These are phyloP conservation scores for Drosophila paracracens DNA, from an alignment of 2,888 invertebrate genomes.

Conservation along the genomic window DNA sequence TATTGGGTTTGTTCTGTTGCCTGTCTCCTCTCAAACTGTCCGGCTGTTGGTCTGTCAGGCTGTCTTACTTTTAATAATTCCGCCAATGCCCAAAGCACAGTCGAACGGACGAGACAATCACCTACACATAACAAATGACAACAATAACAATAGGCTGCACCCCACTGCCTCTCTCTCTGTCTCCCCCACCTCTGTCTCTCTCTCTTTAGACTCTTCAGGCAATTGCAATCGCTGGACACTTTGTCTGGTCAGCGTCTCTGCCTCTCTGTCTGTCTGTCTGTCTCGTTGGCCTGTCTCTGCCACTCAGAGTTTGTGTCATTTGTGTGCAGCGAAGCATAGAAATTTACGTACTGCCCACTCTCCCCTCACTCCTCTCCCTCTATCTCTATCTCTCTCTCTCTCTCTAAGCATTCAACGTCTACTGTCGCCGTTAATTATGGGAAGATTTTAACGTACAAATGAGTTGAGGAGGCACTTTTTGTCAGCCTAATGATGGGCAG, in stretches of 20 bases:
- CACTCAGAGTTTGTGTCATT: slow-evolving; percentile 58
- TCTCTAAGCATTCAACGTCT: slow-evolving; percentile 37
- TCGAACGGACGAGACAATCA: slow-evolving; percentile 45
- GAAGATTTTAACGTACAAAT: slow-evolving; percentile 77
- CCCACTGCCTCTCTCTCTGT: not conserved
- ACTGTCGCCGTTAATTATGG: slow-evolving; percentile 72
- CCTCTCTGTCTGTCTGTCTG: slow-evolving; percentile 2
- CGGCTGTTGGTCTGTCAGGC: slow-evolving; percentile 10
- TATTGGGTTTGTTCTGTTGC: slow-evolving; percentile 38
- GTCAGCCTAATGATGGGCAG: slow-evolving; percentile 76
- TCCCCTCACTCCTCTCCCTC: slow-evolving; percentile 19
- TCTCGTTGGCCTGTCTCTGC: slow-evolving; percentile 19
- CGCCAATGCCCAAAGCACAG: slow-evolving; percentile 55
- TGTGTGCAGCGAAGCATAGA: slow-evolving; percentile 77
- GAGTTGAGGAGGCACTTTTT: slow-evolving; percentile 69
- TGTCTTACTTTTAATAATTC: slow-evolving; percentile 73
- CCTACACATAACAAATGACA: slow-evolving; percentile 74
- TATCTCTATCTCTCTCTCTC: not conserved
- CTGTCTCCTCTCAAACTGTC: not conserved
- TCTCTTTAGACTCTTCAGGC: slow-evolving; percentile 42
- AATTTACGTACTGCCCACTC: slow-evolving; percentile 51
- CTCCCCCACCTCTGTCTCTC: too few species aligned
- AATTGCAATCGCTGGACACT: slow-evolving; percentile 67
- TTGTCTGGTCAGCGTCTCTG: slow-evolving; percentile 41
- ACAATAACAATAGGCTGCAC: slow-evolving; percentile 65